Percentiles rank a stretch among this genome's conserved stretches.
Conservation (phyloP, 2,113 vertebrate genomes). For the Neolamprologus cancellatus region DNA sequence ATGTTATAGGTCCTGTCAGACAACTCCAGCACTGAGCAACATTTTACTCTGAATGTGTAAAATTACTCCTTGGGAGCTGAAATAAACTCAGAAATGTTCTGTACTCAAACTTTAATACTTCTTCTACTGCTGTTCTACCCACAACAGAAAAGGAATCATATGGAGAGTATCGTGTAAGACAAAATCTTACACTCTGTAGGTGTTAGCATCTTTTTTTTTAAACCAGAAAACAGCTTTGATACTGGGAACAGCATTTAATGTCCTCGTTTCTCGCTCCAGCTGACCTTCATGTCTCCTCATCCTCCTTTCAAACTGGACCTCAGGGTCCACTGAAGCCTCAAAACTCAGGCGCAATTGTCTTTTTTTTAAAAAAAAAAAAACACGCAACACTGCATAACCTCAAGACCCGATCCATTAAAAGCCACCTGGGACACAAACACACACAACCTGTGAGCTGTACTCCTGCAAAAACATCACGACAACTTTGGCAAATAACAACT, state of each 20-base stretch:
- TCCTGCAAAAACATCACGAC: neutral
- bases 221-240: neutral
- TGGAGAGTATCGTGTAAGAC: neutral
- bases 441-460: neutral
- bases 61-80: neutral
- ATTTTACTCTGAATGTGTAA: neutral
- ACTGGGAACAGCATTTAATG: neutral
- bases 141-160: neutral
- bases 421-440: neutral
- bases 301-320: neutral
- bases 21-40: neutral
- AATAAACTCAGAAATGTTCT: neutral
- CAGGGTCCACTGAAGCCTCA: neutral
- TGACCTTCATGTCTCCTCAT: neutral
- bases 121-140: neutral
- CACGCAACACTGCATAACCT: neutral
- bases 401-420: neutral
- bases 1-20: neutral
- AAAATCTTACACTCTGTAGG: neutral
- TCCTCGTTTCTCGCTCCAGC: neutral
- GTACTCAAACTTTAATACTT: neutral
- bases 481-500: neutral
- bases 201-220: neutral
- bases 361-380: neutral
- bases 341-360: neutral